Evolutionary conservation across 2,797 vertebrate species (phyloP).

Genomic region (Microchirus variegatus): DNA sequence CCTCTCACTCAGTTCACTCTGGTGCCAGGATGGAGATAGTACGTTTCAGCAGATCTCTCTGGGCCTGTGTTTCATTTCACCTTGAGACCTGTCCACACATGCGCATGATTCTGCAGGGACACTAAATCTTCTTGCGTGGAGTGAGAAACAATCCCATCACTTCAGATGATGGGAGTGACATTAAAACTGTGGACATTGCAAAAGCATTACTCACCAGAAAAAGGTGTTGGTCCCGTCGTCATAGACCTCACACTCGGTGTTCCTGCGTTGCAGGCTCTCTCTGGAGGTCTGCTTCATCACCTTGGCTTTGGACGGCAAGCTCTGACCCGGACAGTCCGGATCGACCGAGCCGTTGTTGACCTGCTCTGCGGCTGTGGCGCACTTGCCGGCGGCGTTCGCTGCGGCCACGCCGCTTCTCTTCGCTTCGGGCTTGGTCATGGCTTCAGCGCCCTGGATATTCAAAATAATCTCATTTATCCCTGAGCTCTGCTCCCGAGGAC

Average conservation of each 20-base stretch:
- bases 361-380: conserved; percentile 59
- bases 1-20: no score
- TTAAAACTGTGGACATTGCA: conserved; percentile 10
- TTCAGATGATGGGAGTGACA: conserved; percentile 1
- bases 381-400: conserved; percentile 36
- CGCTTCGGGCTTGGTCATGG: conserved; percentile 79
- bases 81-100: conserved; percentile 45
- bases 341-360: conserved; percentile 64
- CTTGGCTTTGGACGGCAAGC: conserved; percentile 43
- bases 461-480: conserved; percentile 32
- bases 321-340: conserved; percentile 39
- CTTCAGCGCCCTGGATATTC: conserved; percentile 13
- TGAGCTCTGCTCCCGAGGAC: conserved; percentile 32
- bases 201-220: conserved; percentile 88
- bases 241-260: conserved; percentile 91
- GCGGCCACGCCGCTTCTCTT: conserved; percentile 64
- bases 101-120: background rate
- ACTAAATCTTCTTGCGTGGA: background rate
- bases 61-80: conserved; percentile 56
- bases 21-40: no score
- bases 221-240: conserved; percentile 99
- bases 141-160: no score
- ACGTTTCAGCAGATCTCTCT: conserved; percentile 19
- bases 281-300: conserved; percentile 71
- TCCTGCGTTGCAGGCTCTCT: conserved; percentile 76